A percentile compares a stretch with the other conserved stretches of the same genome.
Conservation (phyloP, 2,888 invertebrate species). For the Atrina japonica region DNA sequence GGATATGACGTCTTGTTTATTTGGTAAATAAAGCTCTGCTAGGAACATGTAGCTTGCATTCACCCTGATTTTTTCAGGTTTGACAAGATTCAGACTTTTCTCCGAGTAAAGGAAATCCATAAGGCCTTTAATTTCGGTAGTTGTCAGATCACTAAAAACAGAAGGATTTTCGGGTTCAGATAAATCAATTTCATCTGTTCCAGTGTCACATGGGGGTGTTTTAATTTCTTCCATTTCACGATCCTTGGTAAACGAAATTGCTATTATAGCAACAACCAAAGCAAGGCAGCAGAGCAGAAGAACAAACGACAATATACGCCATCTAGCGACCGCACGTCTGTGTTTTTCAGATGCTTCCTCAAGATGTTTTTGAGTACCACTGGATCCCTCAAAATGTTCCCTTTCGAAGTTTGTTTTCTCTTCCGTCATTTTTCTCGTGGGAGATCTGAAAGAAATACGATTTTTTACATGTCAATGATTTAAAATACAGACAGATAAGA, state of each 20-base stretch:
- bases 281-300: slow-evolving; percentile 29
- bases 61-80: slow-evolving; percentile 24
- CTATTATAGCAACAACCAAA: slow-evolving; percentile 44
- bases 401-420: too few relatives aligned
- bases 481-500: too few relatives aligned
- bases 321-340: slow-evolving; percentile 47
- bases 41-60: slow-evolving; percentile 45
- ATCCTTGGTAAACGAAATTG: slow-evolving; percentile 30
- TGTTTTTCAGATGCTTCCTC: slow-evolving; percentile 18
- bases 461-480: too few relatives aligned
- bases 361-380: background rate
- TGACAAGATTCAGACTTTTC: slow-evolving; percentile 47
- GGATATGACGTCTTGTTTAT: slow-evolving; percentile 51
- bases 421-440: too few relatives aligned
- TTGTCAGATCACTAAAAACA: slow-evolving; percentile 60
- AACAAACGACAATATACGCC: slow-evolving; percentile 42
- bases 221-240: background rate
- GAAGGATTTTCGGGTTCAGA: slow-evolving; percentile 52
- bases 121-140: slow-evolving; percentile 48
- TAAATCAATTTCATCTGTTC: slow-evolving; percentile 41
- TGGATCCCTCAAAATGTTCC: too few relatives aligned
- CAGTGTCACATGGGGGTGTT: slow-evolving; percentile 2
- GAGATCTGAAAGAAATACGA: too few relatives aligned
- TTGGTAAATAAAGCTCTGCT: slow-evolving; percentile 49
- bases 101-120: slow-evolving; percentile 45